A percentile compares a stretch with the other conserved stretches of the same genome.
These are phyloP conservation scores for Stenchaetothrips biformis DNA, from an alignment of 2,888 invertebrate species.

Conservation along the genomic window DNA sequence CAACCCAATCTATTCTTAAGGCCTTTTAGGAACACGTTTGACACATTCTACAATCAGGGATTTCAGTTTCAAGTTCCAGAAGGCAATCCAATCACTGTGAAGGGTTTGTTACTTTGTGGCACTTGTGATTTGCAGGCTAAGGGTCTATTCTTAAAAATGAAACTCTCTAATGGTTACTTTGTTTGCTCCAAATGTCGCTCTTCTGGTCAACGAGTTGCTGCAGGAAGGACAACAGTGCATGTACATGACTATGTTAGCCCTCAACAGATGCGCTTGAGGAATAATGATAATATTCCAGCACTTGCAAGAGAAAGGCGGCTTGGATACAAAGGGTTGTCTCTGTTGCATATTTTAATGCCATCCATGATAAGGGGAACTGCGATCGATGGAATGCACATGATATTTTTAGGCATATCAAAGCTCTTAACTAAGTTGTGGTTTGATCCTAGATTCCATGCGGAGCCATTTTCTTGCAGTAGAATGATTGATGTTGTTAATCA, in stretches of 20 bases:
- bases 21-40: background rate
- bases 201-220: background rate
- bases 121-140: background rate
- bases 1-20: background rate
- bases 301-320: background rate
- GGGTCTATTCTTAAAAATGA: background rate
- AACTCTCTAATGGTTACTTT: constrained; percentile 7
- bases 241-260: background rate
- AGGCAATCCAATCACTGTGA: background rate
- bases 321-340: background rate
- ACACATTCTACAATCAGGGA: background rate
- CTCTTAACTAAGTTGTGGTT: constrained; percentile 16
- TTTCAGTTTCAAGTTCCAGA: background rate
- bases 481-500: background rate
- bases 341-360: background rate
- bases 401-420: background rate
- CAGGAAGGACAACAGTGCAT: background rate
- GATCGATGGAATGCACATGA: background rate
- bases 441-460: background rate
- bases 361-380: background rate
- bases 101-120: background rate
- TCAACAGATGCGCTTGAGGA: background rate
- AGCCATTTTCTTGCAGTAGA: background rate
- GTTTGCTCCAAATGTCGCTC: background rate
- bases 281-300: background rate